Conservation (phyloP, 2,888 invertebrate species). For the Timandra comae region DNA sequence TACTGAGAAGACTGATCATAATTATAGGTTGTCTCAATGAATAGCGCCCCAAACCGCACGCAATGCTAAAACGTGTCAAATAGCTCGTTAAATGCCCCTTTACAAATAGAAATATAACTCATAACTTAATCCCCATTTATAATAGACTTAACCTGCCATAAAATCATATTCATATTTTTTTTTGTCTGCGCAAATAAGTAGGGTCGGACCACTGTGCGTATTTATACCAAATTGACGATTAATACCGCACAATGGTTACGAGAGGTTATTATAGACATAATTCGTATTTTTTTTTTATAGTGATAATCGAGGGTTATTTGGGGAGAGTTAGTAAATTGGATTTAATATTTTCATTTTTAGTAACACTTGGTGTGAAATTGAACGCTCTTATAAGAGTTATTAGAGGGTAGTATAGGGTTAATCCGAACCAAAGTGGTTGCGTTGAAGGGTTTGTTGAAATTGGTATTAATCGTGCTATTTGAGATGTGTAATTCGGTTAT, state of each 20-base stretch:
- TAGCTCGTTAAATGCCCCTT: conserved; percentile 69
- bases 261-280: conserved; percentile 72
- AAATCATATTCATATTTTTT: conserved; percentile 66
- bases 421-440: conserved; percentile 46
- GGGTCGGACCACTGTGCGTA: conserved; percentile 54
- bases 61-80: conserved; percentile 67
- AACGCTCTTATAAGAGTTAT: conserved; percentile 63
- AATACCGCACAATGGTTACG: conserved; percentile 55
- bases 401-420: conserved; percentile 51
- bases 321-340: conserved; percentile 68
- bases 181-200: conserved; percentile 54
- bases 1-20: conserved; percentile 45
- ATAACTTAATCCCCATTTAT: conserved; percentile 72
- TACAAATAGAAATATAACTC: conserved; percentile 70
- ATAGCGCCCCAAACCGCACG: conserved; percentile 48
- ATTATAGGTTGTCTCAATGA: conserved; percentile 49
- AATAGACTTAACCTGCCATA: conserved; percentile 75
- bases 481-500: too few species aligned
- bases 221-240: conserved; percentile 63
- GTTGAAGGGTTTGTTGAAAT: too few species aligned
- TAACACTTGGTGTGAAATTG: conserved; percentile 73
- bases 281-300: conserved; percentile 59
- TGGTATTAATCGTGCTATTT: too few species aligned
- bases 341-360: conserved; percentile 73
- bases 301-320: conserved; percentile 63